Base-by-base conservation (phyloP, 2,797 vertebrate genomes). In the Halcyon chelicuti region DNA sequence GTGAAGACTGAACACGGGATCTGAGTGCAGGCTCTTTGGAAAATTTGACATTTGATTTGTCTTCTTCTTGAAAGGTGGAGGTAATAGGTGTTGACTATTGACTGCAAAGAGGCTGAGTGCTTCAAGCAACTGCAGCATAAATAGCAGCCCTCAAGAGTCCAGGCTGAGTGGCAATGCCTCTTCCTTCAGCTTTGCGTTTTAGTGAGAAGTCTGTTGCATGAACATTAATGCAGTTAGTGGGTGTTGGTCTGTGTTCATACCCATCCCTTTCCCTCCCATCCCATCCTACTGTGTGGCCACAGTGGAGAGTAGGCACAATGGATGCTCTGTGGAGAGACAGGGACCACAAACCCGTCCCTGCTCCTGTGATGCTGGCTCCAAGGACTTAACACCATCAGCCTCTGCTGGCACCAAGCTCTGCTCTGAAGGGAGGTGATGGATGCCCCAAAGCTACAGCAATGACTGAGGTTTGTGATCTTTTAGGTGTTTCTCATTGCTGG, bases 241-340 rank as follows among this genome's bases (percentile, higher is more conserved):
- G 8, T 7, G 11, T 13, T 52, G 28, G 15, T 28, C 35, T 1
- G 1, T 49, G 31, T 47, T 73, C 1, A 0, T 14, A 58, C 16
- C 52, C n/a, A 28, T 8, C 18, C 37, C 8, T 72, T 83, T 80
- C n/a, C 42, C 5, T 80, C 29, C 26, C 28, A 40, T 19, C 12
- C 22, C 60, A 31, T n/a, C 28, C 46, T 60, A 8, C 14, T 26
- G 14, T 29, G 49, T 2, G 19, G 67, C 40, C 3, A 2, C 33
- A 62, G 63, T 1, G 6, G 55, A 58, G 3, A 2, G 28, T 46
- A 63, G 40, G 55, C 39, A 17, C 3, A 1, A 3, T 0, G 2
- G 4, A 10, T 61, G 23, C 25, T 46, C 46, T 68, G 22, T 18
- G 12, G 28, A 61, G 78, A 75, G 21, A 57, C n/a, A 52, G 29